These are phyloP conservation scores for Ariolimax columbianus DNA, from an alignment of 2,888 invertebrate genomes.

Conservation along the genomic window DNA sequence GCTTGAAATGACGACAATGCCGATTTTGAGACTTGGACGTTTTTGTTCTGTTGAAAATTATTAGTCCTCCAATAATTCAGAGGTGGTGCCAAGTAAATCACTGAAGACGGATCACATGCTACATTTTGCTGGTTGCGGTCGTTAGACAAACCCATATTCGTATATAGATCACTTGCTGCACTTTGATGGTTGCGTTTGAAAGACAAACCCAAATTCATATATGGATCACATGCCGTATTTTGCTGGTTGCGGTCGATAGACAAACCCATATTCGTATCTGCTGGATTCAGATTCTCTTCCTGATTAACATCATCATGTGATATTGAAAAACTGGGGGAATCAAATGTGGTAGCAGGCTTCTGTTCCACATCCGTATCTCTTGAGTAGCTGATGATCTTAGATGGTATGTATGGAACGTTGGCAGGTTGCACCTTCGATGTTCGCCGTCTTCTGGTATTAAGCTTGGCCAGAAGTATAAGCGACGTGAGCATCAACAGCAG, in stretches of 20 bases:
- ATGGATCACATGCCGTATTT: neutral
- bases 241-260: constrained; percentile 9
- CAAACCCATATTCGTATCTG: neutral
- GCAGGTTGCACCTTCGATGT: neutral
- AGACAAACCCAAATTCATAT: neutral
- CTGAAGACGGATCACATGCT: neutral
- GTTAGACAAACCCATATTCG: neutral
- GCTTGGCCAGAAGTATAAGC: neutral
- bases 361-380: neutral
- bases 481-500: neutral
- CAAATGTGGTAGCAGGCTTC: neutral
- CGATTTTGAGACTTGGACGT: neutral
- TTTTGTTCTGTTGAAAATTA: neutral
- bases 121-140: constrained; percentile 14
- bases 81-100: neutral
- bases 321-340: neutral
- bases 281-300: neutral
- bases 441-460: neutral
- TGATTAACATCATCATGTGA: neutral
- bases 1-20: neutral
- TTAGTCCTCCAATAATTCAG: neutral
- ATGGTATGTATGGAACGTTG: neutral
- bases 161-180: neutral
- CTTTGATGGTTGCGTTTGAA: constrained; percentile 8
- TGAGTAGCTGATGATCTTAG: neutral